Evolutionary conservation across 1,140 invertebrate genomes (phyloP).

Genomic region (Drosophila truncata): DNA sequence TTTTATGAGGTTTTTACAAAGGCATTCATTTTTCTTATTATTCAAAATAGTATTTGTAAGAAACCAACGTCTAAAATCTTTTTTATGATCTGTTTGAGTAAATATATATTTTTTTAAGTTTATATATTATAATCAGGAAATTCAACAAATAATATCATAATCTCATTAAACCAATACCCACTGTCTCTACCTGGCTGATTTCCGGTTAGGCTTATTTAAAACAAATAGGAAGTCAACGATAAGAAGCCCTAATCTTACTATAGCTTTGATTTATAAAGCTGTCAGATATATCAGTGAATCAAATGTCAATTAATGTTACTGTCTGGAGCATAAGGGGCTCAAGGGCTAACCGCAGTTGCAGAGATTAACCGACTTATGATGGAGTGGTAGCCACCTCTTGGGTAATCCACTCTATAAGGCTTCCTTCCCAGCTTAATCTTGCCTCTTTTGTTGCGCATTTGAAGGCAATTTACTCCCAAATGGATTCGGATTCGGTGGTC

Average conservation of each 20-base stretch:
- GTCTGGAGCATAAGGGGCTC: neutral
- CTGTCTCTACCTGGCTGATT: slow-evolving; percentile 1
- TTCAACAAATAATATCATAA: neutral
- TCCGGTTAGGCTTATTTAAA: slow-evolving; percentile 6
- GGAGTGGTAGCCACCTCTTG: neutral
- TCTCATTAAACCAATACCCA: neutral
- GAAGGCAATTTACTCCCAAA: slow-evolving; percentile 19
- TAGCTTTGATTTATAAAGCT: slow-evolving; percentile 18
- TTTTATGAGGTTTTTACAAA: no score
- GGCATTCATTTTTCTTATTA: no score
- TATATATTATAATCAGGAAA: no score
- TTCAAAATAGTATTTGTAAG: no score
- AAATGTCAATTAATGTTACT: slow-evolving; percentile 41
- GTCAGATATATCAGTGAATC: slow-evolving; percentile 23
- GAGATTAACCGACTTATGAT: slow-evolving; percentile 16
- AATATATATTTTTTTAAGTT: no score
- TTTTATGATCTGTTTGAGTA: no score
- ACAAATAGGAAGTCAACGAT: slow-evolving; percentile 10
- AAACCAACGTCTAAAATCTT: no score
- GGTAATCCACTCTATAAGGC: slow-evolving; percentile 15
- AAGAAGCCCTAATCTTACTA: slow-evolving; percentile 1
- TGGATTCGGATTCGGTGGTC: slow-evolving; percentile 27
- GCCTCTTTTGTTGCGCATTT: slow-evolving; percentile 43
- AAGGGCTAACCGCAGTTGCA: slow-evolving; percentile 7
- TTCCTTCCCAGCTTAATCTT: slow-evolving; percentile 11